phyloP scores from a whole-genome alignment of 2,888 invertebrate species.

The Cenopis cana region DNA sequence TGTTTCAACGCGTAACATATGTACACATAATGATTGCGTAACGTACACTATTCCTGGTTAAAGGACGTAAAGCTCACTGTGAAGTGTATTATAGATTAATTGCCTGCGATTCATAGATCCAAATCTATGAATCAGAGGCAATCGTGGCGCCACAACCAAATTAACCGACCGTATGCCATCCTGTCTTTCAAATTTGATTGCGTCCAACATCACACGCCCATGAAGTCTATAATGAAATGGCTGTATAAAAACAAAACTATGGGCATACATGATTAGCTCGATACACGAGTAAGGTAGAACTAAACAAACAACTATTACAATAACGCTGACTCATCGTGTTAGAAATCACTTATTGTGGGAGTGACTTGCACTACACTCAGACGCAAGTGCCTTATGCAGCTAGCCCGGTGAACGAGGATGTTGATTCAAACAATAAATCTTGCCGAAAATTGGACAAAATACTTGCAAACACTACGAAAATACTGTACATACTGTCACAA shows the following conservation, averaged over 20 bases:
- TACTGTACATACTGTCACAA: not conserved
- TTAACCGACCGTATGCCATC: slow-evolving; percentile 74
- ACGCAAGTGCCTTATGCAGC: slow-evolving; percentile 72
- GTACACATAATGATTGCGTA: not conserved
- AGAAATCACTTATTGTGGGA: slow-evolving; percentile 83
- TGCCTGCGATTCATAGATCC: slow-evolving; percentile 53
- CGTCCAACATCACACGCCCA: slow-evolving; percentile 83
- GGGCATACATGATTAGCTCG: slow-evolving; percentile 84
- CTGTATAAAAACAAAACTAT: slow-evolving; percentile 83
- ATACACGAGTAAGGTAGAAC: slow-evolving; percentile 85
- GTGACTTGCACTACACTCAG: slow-evolving; percentile 75
- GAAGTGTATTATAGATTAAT: slow-evolving; percentile 49
- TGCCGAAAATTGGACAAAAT: not conserved
- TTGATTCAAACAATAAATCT: not conserved
- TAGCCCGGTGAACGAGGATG: slow-evolving; percentile 23
- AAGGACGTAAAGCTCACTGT: not conserved
- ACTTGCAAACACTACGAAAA: not conserved
- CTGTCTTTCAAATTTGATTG: slow-evolving; percentile 84
- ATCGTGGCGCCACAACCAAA: slow-evolving; percentile 78
- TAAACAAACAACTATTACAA: slow-evolving; percentile 84
- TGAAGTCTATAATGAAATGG: slow-evolving; percentile 84
- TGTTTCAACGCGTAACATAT: not conserved
- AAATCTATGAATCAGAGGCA: slow-evolving; percentile 55
- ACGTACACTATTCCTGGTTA: not conserved
- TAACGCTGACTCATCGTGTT: slow-evolving; percentile 80